Conservation (phyloP, 2,888 invertebrate genomes). For the Sepiola atlantica region DNA sequence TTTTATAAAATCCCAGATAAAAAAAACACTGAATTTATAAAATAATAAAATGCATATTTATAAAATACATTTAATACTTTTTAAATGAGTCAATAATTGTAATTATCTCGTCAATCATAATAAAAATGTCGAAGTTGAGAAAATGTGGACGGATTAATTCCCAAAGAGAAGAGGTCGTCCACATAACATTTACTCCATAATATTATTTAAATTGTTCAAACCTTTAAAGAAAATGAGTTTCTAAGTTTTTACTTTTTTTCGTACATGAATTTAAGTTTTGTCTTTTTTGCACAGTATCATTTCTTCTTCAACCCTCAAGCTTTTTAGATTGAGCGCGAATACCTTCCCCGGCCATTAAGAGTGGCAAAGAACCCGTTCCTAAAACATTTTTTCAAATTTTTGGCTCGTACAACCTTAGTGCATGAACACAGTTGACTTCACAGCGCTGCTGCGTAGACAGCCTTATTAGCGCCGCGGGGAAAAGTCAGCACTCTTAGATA, state of each 20-base stretch:
- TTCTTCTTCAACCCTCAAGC: slow-evolving; percentile 47
- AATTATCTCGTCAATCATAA: too few species aligned
- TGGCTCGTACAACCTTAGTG: slow-evolving; percentile 46
- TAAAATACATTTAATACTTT: too few species aligned
- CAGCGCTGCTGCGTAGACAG: slow-evolving; percentile 44
- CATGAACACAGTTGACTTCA: slow-evolving; percentile 45
- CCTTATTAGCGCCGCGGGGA: not conserved
- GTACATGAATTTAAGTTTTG: slow-evolving; percentile 38
- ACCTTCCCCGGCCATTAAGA: slow-evolving; percentile 37
- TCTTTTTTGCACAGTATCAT: slow-evolving; percentile 45
- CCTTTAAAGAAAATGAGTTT: too few species aligned
- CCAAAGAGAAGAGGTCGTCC: too few species aligned
- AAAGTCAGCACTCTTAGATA: slow-evolving; percentile 34
- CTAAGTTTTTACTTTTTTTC: not conserved
- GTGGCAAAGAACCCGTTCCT: slow-evolving; percentile 35
- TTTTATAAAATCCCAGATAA: too few species aligned
- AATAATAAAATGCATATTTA: too few species aligned
- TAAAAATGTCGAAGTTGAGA: too few species aligned
- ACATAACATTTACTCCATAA: too few species aligned
- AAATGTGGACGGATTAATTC: too few species aligned
- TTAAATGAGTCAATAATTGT: too few species aligned
- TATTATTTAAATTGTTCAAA: too few species aligned
- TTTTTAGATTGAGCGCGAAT: slow-evolving; percentile 46
- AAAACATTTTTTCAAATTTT: slow-evolving; percentile 43
- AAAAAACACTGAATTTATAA: too few species aligned